Evolutionary conservation across 1,140 invertebrate species (phyloP).

Genomic region (Drosophila saltans): DNA sequence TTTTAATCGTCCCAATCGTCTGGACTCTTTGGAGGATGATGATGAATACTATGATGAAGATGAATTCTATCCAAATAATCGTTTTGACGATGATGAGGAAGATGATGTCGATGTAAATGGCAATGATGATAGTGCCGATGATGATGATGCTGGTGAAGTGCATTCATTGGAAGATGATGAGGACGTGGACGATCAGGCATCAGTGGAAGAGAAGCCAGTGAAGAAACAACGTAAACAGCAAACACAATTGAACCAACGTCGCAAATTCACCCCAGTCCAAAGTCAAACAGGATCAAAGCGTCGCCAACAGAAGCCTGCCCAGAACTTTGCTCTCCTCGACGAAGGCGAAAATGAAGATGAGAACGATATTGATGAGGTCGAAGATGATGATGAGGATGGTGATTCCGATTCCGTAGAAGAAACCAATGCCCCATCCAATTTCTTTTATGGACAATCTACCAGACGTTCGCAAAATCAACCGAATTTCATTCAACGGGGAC

Average conservation of each 20-base stretch:
- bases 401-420: constrained; percentile 35
- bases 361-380: constrained; percentile 26
- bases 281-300: constrained; percentile 14
- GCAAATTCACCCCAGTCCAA: not conserved
- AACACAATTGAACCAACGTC: not conserved
- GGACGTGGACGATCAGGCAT: not conserved
- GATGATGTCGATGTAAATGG: constrained; percentile 47
- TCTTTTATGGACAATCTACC: constrained; percentile 42
- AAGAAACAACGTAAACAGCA: not conserved
- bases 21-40: constrained; percentile 69
- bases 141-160: constrained; percentile 31
- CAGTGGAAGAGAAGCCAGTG: not conserved
- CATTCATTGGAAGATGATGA: not conserved
- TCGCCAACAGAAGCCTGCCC: constrained; percentile 41
- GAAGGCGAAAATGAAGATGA: constrained; percentile 39
- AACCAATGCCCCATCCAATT: constrained; percentile 16
- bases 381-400: constrained; percentile 24
- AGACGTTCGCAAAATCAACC: constrained; percentile 63
- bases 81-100: constrained; percentile 62
- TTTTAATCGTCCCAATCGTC: constrained; percentile 32
- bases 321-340: constrained; percentile 10
- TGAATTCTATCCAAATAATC: constrained; percentile 63
- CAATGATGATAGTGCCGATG: constrained; percentile 29
- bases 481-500: constrained; percentile 73
- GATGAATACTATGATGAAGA: constrained; percentile 66